Evolutionary conservation across 2,113 vertebrate genomes (phyloP).

Genomic region (Anhinga rufa): DNA sequence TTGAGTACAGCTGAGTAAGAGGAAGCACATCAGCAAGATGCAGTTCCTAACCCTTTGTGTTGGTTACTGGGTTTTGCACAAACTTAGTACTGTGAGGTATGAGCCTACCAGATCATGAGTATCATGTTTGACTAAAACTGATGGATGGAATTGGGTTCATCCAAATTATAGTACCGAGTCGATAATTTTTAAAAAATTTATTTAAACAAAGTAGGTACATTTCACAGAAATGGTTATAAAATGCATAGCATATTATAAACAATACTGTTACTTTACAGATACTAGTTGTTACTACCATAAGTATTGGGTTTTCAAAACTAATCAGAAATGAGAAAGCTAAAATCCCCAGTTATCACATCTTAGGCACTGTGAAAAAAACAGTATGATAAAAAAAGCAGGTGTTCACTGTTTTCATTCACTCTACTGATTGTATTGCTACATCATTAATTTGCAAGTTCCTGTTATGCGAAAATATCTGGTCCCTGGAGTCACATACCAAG

Average conservation of each 20-base stretch:
- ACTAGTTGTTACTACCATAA: constrained; percentile 34
- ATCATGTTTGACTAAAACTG: neutral
- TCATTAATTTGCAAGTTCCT: neutral
- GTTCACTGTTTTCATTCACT: neutral
- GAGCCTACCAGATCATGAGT: neutral
- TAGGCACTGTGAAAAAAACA: neutral
- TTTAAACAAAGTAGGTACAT: constrained; percentile 73
- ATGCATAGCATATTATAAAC: constrained; percentile 66
- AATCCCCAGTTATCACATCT: constrained; percentile 38
- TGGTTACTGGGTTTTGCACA: neutral
- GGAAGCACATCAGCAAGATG: neutral
- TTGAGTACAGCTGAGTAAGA: neutral
- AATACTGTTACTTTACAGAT: constrained; percentile 49
- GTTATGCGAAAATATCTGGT: neutral
- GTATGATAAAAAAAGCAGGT: neutral
- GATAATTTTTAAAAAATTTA: constrained; percentile 50
- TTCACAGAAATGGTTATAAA: constrained; percentile 84
- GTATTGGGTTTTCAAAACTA: constrained; percentile 60
- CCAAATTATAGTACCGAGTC: neutral
- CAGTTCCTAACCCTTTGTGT: neutral
- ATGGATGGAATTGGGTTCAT: neutral
- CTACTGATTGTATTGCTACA: neutral
- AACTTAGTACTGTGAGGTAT: neutral
- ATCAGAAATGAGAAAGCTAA: constrained; percentile 53
- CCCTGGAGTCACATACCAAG: neutral